Base-by-base conservation (phyloP, 2,113 vertebrate genomes). In the Catharus minimus region DNA sequence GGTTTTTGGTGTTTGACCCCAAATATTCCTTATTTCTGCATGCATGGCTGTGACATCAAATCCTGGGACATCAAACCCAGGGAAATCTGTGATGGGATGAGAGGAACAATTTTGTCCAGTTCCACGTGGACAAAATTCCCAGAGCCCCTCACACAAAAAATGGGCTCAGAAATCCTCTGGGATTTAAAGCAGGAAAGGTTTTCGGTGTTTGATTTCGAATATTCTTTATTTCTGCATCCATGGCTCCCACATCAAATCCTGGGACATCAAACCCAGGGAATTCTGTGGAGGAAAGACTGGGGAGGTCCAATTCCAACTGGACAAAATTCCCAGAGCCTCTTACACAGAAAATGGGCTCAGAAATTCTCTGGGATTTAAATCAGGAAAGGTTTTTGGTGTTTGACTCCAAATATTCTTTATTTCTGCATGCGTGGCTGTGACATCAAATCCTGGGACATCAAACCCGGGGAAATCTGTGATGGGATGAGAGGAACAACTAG, bases 71-170 rank as follows among this genome's bases (percentile, higher is more conserved):
- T 24, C 7, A 49, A 50, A 50, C 14, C 50, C 50, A 3, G 30
- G 61, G 50, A 39, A n/a, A 47, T 16, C 44, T 1, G 27, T 1
- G 15, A 38, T 38, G 38, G 38, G 38, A 38, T 38, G 38, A 38
- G 26, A 32, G 61, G 5, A 41, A 26, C 0, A 0, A 8, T 19
- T 14, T 27, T 1, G 0, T 3, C n/a, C 61, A 30, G 1, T 21
- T 39, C 22, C 39, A 65, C 0, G 23, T 11, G 52, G 41, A 27
- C 7, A n/a, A 11, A 69, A 30, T 0, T 22, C 30, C 15, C 23
- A 9, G 30, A 1, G 0, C 1, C 17, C 32, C 36, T 71, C 7
- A 7, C 1, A 0, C 5, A 4, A 13, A 28, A 38, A 2, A 2
- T 3, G 22, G 43, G n/a, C 9, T 5, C 22, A 2, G 15, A 32